Base-by-base conservation (phyloP, 1,140 invertebrate genomes). In the Zophobas atratus region DNA sequence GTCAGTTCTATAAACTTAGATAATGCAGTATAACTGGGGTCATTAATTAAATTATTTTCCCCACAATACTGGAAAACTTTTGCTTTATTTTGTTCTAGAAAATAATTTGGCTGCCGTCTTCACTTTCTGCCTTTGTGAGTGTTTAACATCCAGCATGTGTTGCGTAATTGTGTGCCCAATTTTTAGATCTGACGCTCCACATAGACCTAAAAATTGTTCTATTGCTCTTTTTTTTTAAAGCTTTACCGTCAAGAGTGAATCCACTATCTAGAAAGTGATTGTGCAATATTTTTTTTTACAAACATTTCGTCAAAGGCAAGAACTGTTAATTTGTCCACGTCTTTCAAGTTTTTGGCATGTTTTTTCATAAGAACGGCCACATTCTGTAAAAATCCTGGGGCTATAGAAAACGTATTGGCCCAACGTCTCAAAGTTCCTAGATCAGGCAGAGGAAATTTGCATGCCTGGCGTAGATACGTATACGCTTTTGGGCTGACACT, bases 231-330 rank as follows among this genome's bases (percentile, higher is more conserved):
- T 46, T 46, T 3, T 3, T 46, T 8, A 46, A 46, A 46, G 8
- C 8, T 46, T 46, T 46, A 46, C 8, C 43, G 8, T 4, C 3
- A 46, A 46, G 3, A 46, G 43, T 46, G 43, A 46, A 46, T 4
- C 43, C 43, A 4, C 8, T 8, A 8, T 46, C 43, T 46, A 46
- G 8, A 46, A 80, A 84, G 20, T 20, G 20, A 20, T 20, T 20
- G 20, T 20, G 20, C 20, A 20, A 20, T 20, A 20, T 20, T 20
- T 20, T 20, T 20, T 20, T 20, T 20, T 20, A 20, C 20, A 20
- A 20, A 20, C 20, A 20, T 20, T 20, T 20, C 20, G 20, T 20
- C 20, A 20, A 20, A 20, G 20, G 20, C 20, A 20, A 20, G 20
- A 20, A 20, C 20, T 20, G 20, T 20, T 20, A 20, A 20, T 20